Evolutionary conservation across 2,888 invertebrate genomes (phyloP).

Genomic region (Calliphora vomitoria): DNA sequence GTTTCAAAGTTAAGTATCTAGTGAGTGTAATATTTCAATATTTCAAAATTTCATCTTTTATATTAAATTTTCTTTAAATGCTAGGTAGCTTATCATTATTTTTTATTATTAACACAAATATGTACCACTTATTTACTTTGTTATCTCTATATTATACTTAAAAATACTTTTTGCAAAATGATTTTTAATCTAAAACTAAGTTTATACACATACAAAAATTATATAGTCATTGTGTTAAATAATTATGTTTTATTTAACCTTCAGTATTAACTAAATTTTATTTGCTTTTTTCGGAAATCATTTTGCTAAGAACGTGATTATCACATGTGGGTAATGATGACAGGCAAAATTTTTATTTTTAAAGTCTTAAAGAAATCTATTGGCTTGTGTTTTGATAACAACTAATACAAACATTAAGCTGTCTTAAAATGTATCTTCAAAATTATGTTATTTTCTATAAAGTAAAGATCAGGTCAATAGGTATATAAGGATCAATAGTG

Average conservation of each 20-base stretch:
- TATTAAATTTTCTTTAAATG: background rate
- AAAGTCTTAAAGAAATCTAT: too few species aligned
- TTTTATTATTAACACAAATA: background rate
- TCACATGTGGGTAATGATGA: slow-evolving; percentile 20
- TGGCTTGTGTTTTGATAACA: too few species aligned
- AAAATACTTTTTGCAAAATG: background rate
- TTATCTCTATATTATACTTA: background rate
- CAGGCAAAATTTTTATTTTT: background rate
- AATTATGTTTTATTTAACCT: slow-evolving; percentile 19
- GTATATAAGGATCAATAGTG: too few species aligned
- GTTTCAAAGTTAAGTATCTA: background rate
- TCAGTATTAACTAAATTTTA: background rate
- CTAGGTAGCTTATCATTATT: background rate
- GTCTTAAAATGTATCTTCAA: too few species aligned
- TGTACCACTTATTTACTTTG: too few species aligned
- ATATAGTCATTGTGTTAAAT: background rate
- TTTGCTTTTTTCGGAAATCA: background rate
- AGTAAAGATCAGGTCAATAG: too few species aligned
- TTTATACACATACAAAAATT: background rate
- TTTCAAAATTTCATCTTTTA: background rate
- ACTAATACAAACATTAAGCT: too few species aligned
- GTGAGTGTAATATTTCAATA: background rate
- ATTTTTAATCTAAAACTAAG: background rate
- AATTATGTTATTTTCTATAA: too few species aligned
- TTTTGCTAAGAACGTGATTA: slow-evolving; percentile 13